A percentile compares a stretch with the other conserved stretches of the same genome.
These are phyloP conservation scores for Bos indicus DNA, from an alignment of 2,113 vertebrate genomes.

Conservation along the genomic window DNA sequence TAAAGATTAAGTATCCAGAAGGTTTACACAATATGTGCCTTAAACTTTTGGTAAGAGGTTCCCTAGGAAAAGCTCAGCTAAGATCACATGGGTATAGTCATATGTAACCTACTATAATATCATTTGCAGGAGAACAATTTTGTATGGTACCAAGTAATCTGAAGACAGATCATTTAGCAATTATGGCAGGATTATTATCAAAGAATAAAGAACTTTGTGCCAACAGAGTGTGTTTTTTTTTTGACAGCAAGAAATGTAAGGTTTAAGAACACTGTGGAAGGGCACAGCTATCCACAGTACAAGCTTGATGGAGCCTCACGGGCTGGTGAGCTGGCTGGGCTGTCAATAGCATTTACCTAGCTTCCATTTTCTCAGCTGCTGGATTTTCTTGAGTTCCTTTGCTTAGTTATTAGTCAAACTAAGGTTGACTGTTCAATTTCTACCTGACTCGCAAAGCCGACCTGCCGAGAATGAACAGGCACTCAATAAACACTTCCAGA, in stretches of 20 bases:
- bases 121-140: not conserved
- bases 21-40: not conserved
- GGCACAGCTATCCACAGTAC: not conserved
- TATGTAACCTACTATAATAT: not conserved
- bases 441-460: conserved; percentile 25
- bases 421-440: conserved; percentile 56
- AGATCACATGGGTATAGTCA: not conserved
- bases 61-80: not conserved
- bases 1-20: not conserved
- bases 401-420: conserved; percentile 51
- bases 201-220: not conserved
- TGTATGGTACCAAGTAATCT: not conserved
- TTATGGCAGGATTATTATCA: not conserved
- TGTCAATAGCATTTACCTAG: not conserved
- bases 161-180: conserved; percentile 8
- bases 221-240: not conserved
- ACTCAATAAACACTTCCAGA: conserved; percentile 32
- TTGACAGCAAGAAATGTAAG: not conserved
- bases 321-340: not conserved
- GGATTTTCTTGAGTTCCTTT: conserved; percentile 15
- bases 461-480: not conserved
- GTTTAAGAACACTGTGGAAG: not conserved
- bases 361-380: not conserved
- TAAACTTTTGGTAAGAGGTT: not conserved
- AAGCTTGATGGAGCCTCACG: not conserved